Conservation (phyloP, 1,140 invertebrate genomes). For the Camponotus floridanus region DNA sequence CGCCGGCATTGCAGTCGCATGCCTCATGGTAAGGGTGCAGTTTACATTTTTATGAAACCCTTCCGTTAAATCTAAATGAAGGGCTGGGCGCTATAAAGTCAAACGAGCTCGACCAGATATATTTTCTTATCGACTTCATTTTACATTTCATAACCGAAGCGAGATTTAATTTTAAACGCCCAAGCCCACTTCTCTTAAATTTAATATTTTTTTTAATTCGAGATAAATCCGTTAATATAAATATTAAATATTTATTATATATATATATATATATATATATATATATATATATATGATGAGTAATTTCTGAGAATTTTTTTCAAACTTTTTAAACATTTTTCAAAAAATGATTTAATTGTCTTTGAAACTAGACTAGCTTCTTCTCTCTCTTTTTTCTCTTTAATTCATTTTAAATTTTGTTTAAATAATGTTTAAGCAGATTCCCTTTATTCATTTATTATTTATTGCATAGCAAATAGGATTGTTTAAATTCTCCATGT, state of each 20-base stretch:
- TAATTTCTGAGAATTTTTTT: too few species aligned
- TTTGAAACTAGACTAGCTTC: too few species aligned
- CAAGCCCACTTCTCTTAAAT: too few species aligned
- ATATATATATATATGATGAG: too few species aligned
- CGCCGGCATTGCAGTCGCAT: constrained; percentile 92
- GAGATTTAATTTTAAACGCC: too few species aligned
- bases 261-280: too few species aligned
- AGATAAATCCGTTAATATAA: too few species aligned
- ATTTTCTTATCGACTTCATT: not conserved
- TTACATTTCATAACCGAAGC: not conserved
- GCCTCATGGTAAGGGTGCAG: constrained; percentile 89
- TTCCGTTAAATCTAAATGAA: not conserved
- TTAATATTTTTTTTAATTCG: too few species aligned
- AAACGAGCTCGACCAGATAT: not conserved
- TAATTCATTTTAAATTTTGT: too few species aligned
- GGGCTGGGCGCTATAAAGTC: not conserved
- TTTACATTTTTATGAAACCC: constrained; percentile 39
- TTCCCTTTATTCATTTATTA: not conserved
- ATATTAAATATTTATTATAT: too few species aligned
- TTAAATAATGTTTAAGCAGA: not conserved
- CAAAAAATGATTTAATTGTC: too few species aligned
- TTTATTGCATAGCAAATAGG: not conserved
- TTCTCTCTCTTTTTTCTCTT: not conserved
- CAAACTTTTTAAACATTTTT: too few species aligned
- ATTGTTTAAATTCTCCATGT: constrained; percentile 51